phyloP scores from a whole-genome alignment of 2,113 vertebrate species.

The Bubo scandiacus region DNA sequence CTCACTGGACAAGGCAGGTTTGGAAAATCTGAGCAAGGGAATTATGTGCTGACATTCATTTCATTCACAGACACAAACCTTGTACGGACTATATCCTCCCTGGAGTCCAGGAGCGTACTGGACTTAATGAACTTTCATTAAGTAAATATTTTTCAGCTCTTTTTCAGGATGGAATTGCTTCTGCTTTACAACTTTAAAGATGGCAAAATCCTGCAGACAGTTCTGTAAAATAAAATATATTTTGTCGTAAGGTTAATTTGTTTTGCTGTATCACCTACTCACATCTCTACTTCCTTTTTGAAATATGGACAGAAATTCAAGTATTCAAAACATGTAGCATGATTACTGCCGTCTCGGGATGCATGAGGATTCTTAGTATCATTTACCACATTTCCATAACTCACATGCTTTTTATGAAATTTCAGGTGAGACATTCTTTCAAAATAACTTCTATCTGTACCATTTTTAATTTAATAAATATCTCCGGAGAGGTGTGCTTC shows the following conservation, averaged over 20 bases:
- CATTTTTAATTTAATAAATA: neutral
- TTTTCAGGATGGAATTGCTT: neutral
- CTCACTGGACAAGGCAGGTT: neutral
- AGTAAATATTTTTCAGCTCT: neutral
- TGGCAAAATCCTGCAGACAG: neutral
- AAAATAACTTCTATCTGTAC: neutral
- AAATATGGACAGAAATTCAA: neutral
- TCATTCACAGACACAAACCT: neutral
- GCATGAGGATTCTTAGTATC: neutral
- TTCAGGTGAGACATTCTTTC: neutral
- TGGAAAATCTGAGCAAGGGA: neutral
- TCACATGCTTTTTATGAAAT: neutral
- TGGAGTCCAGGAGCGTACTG: neutral
- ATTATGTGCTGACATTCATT: neutral
- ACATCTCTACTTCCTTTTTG: neutral
- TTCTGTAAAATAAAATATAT: neutral
- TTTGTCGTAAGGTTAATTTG: neutral
- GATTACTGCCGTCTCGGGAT: neutral
- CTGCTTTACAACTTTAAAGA: neutral
- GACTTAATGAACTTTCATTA: neutral
- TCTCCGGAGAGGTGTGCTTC: neutral
- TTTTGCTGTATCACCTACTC: neutral
- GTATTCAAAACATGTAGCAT: neutral
- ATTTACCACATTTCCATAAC: neutral
- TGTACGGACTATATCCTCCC: neutral